Evolutionary conservation across 2,888 invertebrate species (phyloP).

Genomic region (Lepeophtheirus nordmannii): DNA sequence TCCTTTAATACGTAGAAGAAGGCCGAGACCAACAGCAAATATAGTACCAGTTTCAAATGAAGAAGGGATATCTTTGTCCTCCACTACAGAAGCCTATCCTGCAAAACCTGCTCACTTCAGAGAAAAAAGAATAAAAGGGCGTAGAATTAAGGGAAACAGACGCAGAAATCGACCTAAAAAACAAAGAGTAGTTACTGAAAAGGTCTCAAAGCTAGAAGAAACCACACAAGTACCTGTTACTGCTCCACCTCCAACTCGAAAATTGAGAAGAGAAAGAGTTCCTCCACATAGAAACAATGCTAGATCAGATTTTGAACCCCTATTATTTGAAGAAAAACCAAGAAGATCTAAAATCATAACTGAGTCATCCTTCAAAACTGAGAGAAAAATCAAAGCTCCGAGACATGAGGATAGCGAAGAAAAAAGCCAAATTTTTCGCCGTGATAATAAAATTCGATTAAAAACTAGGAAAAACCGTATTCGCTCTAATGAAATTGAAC

Average conservation of each 20-base stretch:
- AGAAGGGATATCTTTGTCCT: not conserved
- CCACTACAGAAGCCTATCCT: not conserved
- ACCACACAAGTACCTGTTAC: not conserved
- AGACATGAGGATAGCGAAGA: not conserved
- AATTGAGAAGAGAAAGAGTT: not conserved
- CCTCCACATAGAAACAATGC: not conserved
- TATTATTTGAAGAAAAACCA: not conserved
- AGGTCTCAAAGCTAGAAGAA: not conserved
- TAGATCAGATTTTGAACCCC: not conserved
- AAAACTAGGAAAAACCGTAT: not conserved
- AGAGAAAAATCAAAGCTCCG: not conserved
- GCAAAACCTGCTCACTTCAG: not conserved
- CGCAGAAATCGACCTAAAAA: not conserved
- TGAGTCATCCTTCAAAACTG: not conserved
- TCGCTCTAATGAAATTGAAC: not conserved
- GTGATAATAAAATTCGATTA: not conserved
- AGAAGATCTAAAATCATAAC: not conserved
- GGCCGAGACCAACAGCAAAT: not conserved
- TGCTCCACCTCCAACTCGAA: not conserved
- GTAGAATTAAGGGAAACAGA: not conserved
- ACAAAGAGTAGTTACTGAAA: not conserved
- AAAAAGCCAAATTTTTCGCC: not conserved
- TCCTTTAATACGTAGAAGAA: not conserved
- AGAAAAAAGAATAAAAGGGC: not conserved
- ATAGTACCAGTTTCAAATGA: not conserved